A percentile compares a stretch with the other conserved stretches of the same genome.
These are phyloP conservation scores for Melolontha melolontha DNA, from an alignment of 2,888 invertebrate genomes.

Conservation along the genomic window DNA sequence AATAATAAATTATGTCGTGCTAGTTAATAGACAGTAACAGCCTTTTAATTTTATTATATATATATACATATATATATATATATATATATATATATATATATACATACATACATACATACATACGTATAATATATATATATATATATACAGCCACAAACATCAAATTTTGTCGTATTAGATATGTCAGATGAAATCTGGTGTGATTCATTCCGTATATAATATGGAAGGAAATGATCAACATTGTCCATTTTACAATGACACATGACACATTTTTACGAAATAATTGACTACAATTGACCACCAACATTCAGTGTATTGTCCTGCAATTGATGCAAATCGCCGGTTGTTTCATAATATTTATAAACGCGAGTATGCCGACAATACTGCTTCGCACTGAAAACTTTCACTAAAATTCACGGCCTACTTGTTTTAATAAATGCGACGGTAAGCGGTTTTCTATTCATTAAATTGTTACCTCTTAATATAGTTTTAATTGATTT, in stretches of 20 bases:
- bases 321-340: conserved; percentile 28
- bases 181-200: no score
- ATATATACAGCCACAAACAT: no score
- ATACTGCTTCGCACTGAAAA: conserved; percentile 10
- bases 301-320: conserved; percentile 15
- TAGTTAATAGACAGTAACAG: no score
- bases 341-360: conserved; percentile 25
- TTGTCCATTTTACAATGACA: conserved; percentile 11
- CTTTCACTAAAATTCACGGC: conserved; percentile 43
- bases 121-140: no score
- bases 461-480: conserved; percentile 17
- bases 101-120: no score
- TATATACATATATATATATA: no score
- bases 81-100: no score
- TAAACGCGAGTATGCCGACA: conserved; percentile 3
- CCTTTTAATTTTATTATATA: no score
- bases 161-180: no score
- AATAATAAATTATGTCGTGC: no score
- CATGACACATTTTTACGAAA: conserved; percentile 15
- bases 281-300: conserved; percentile 16
- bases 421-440: conserved; percentile 39
- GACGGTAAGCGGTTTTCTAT: conserved; percentile 27
- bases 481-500: not conserved
- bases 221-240: conserved; percentile 18
- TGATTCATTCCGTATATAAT: conserved; percentile 1